Percentiles rank a stretch among this genome's conserved stretches.
Conservation (phyloP, 2,113 vertebrate species). For the Oryctolagus cuniculus region mOryCun1.1 NC_091435.1:70046001-70046500, state of each 20-base stretch:
- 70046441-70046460: no score
- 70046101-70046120: neutral
- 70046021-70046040: no score
- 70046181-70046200: neutral
- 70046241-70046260: neutral
- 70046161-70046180: neutral
- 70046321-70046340: neutral
- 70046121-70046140: neutral
- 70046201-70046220: slow-evolving; percentile 6
- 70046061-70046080: no score
- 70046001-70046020: no score
- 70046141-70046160: neutral
- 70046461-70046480: no score
- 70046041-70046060: no score
- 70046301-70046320: neutral
- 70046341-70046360: neutral
- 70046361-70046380: neutral
- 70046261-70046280: slow-evolving; percentile 16
- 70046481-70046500: no score
- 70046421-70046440: no score
- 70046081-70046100: neutral
- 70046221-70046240: neutral
- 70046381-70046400: slow-evolving; percentile 22
- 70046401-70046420: neutral
- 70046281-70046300: neutral